Conservation (phyloP, 2,888 invertebrate genomes). For the Brachyptera risi region DNA sequence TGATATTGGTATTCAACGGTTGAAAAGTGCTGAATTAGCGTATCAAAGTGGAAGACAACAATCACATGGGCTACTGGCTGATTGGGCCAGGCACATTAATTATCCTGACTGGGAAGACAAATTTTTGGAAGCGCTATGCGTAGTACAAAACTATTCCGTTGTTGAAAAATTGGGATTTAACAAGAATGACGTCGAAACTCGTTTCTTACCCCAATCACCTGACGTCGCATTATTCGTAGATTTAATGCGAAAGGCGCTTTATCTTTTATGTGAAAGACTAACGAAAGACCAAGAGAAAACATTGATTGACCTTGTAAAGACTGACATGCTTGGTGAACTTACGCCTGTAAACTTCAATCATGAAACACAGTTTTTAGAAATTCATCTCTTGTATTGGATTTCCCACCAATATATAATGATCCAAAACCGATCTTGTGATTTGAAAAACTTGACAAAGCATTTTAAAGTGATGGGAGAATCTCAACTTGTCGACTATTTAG, state of each 20-base stretch:
- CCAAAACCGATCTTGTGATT: slow-evolving; percentile 29
- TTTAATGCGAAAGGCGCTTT: slow-evolving; percentile 47
- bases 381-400: slow-evolving; percentile 41
- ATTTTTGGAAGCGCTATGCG: slow-evolving; percentile 51
- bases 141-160: slow-evolving; percentile 47
- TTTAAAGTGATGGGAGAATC: slow-evolving; percentile 22
- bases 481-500: slow-evolving; percentile 9
- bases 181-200: slow-evolving; percentile 37
- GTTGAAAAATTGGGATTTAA: slow-evolving; percentile 45
- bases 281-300: slow-evolving; percentile 39
- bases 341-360: slow-evolving; percentile 34
- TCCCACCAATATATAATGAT: slow-evolving; percentile 36
- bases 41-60: slow-evolving; percentile 5
- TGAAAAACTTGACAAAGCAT: slow-evolving; percentile 9
- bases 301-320: slow-evolving; percentile 35
- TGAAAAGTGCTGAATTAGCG: slow-evolving; percentile 19
- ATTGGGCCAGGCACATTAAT: slow-evolving; percentile 24
- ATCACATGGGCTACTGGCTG: slow-evolving; percentile 22
- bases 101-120: slow-evolving; percentile 45
- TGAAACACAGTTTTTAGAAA: slow-evolving; percentile 39
- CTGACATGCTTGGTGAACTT: slow-evolving; percentile 35
- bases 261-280: slow-evolving; percentile 47
- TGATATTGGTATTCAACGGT: slow-evolving; percentile 27
- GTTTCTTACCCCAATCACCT: slow-evolving; percentile 43
- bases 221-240: slow-evolving; percentile 44